These are phyloP conservation scores for Colaptes auratus DNA, from an alignment of 2,113 vertebrate species.

Conservation along the genomic window DNA sequence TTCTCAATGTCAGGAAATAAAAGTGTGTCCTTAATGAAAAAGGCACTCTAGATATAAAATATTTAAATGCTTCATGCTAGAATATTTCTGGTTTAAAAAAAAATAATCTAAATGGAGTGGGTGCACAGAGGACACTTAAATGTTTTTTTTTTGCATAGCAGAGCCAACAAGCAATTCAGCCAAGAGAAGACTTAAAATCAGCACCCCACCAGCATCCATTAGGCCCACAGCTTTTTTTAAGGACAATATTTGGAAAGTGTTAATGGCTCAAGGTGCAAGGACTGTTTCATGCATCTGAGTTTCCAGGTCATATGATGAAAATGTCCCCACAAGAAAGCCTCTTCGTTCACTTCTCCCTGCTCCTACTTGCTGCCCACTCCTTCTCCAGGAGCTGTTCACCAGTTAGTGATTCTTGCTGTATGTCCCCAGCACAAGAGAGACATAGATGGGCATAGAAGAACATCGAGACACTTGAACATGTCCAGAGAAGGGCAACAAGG, in stretches of 20 bases:
- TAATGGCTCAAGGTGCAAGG: not conserved
- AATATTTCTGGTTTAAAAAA: constrained; percentile 19
- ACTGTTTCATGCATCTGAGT: not conserved
- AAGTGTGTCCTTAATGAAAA: constrained; percentile 52
- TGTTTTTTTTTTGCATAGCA: not conserved
- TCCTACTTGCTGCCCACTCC: not conserved
- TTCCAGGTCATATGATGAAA: not conserved
- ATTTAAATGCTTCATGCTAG: constrained; percentile 26
- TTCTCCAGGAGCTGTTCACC: not conserved
- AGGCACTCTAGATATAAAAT: constrained; percentile 52
- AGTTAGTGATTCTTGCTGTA: not conserved
- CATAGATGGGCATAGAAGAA: no score
- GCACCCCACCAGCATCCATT: not conserved
- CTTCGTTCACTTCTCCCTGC: not conserved
- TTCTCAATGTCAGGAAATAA: constrained; percentile 46
- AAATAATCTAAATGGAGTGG: not conserved
- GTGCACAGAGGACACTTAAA: not conserved
- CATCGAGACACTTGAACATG: no score
- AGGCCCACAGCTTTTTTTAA: not conserved
- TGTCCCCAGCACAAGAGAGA: not conserved
- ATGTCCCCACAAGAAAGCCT: not conserved
- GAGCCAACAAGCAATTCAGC: not conserved
- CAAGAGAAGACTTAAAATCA: constrained; percentile 2
- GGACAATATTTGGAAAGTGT: constrained; percentile 7
- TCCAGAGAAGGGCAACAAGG: no score